Evolutionary conservation across 2,797 vertebrate species (phyloP), one percentile per base, ranked within the genome.

Genomic region (Amniataba percoides): DNA sequence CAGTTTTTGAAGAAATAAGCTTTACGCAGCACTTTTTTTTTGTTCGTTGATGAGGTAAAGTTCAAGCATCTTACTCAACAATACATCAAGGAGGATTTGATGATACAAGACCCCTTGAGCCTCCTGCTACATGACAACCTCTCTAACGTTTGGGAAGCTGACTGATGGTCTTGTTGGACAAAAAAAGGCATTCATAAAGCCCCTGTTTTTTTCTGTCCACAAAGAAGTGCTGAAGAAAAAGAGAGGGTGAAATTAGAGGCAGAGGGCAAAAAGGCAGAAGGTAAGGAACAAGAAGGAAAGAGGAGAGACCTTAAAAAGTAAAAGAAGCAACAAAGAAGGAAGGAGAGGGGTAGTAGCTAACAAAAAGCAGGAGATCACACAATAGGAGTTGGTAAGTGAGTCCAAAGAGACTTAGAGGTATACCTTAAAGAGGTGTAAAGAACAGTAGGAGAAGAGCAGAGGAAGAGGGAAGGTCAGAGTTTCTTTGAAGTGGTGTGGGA

Each of bases 401-500:
- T 16, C 25, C 34, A 23, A 55, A 60, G 42, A 60, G 46, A 42
- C 40, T 11, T 18, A 8, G 39, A 65, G 7, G 14, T 43, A 7
- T 23, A 46, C 27, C 27, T 31, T 18, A 8, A 43, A 64, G 43
- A 40, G 6, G 14, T 43, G 4, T 23, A 46, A 21, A 57, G 25
- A 76, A 53, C 15, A 55, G 36, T 5, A n/a, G 67, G 49, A 59
- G 40, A 34, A 27, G 36, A 78, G 67, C 27, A 46, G n/a, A 52
- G n/a, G 23, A 57, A 68, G 40, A 58, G n/a, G 56, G 34, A 59
- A 68, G 71, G 80, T 64, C 59, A 61, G 65, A 7, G 60, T 34
- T 52, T 68, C 61, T 82, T 74, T 86, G 70, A 86, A 55, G 77
- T 52, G 23, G 7, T 52, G 53, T 43, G 21, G 55, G 53, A 14